Conservation (phyloP, 2,888 invertebrate species). For the Brassicogethes aeneus region DNA sequence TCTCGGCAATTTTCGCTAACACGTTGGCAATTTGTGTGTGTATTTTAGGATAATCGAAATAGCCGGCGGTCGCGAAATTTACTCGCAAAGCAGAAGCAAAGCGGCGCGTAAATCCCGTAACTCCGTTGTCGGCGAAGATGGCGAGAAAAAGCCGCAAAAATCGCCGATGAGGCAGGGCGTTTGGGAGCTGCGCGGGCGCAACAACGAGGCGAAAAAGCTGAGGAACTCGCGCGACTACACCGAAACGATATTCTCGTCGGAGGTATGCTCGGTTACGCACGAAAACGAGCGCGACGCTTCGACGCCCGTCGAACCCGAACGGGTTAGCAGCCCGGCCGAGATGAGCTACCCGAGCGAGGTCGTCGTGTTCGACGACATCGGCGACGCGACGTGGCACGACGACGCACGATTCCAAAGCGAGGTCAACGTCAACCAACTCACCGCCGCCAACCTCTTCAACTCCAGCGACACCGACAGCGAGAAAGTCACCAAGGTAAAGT, state of each 20-base stretch:
- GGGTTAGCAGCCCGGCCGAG: slow-evolving; percentile 49
- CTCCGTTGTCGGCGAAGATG: slow-evolving; percentile 31
- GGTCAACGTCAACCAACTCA: slow-evolving; percentile 21
- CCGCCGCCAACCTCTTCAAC: slow-evolving; percentile 29
- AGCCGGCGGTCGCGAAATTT: slow-evolving; percentile 77
- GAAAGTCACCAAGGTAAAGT: slow-evolving; percentile 46
- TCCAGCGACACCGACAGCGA: slow-evolving; percentile 32
- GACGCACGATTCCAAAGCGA: slow-evolving; percentile 12
- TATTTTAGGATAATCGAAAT: slow-evolving; percentile 56
- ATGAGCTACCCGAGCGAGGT: slow-evolving; percentile 66
- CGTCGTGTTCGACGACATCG: slow-evolving; percentile 79
- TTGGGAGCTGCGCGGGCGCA: slow-evolving; percentile 50
- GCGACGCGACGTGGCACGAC: slow-evolving; percentile 67
- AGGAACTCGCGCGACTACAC: slow-evolving; percentile 47
- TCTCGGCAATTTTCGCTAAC: not conserved
- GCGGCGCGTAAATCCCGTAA: slow-evolving; percentile 63
- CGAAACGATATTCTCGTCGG: slow-evolving; percentile 53
- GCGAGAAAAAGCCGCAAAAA: slow-evolving; percentile 42
- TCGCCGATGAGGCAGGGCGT: slow-evolving; percentile 47
- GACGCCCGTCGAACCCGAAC: slow-evolving; percentile 32
- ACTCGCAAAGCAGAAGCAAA: slow-evolving; percentile 73
- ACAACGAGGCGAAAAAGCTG: slow-evolving; percentile 33
- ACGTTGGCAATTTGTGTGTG: not conserved
- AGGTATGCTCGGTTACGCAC: slow-evolving; percentile 49
- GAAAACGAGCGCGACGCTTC: slow-evolving; percentile 28